Evolutionary conservation across 2,797 vertebrate species (phyloP), one percentile per base, ranked within the genome.

Genomic region (Poecile montanus): DNA sequence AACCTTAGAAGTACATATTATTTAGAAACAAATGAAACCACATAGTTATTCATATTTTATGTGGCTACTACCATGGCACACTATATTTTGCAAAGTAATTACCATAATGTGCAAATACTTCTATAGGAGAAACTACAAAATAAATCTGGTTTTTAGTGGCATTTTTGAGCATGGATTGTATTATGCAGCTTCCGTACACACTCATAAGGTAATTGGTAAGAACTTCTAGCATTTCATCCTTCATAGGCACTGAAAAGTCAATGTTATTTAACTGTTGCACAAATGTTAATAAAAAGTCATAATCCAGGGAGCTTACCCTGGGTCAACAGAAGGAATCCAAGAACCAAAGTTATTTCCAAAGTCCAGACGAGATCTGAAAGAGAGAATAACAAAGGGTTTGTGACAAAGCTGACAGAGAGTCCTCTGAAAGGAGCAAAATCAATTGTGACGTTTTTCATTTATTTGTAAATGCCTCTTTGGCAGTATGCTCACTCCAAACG

Each of bases 381-480:
- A 98, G 93, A 98, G 97, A 98, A 98, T 97, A 99, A 98, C 98
- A 98, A 98, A 98, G 98, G 98, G 98, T 98, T 99, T 98, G 98
- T 99, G 99, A 99, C 99, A 99, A 99, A 99, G 98, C 98, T 98
- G 98, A 99, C 98, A 98, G 89, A 75, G 96, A 94, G 97, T 97
- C 96, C 96, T 98, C 98, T 94, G 88, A 96, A 98, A 98, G 97
- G 96, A 99, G 97, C 97, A 96, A 98, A 99, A 99, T 99, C 98
- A 98, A 98, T 99, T 99, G 99, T 99, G 99, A 99, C 99, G 99
- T 99, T 99, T 99, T 99, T 99, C 99, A 99, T 99, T 99, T 99
- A 99, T 99, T 99, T 99, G 99, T 99, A 99, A 99, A 99, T 99
- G 99, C 98, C 98, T 99, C 98, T 98, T 98, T 98, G 98, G 98